Conservation (phyloP, 2,797 vertebrate genomes). For the Austrolebias charrua region DNA sequence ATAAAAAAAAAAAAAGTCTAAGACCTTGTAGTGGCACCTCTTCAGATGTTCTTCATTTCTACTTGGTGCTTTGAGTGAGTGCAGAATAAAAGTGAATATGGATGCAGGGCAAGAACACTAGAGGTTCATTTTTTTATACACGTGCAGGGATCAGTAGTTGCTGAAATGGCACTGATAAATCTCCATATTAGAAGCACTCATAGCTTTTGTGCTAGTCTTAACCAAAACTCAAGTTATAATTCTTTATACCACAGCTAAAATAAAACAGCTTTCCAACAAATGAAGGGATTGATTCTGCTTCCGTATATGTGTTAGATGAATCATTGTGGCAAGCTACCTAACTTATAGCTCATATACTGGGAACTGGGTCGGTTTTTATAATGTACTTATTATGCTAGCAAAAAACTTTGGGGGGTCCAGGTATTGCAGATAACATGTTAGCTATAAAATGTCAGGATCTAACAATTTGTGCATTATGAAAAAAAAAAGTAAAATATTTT, state of each 20-base stretch:
- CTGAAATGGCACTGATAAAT: constrained; percentile 10
- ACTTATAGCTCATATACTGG: too few species aligned
- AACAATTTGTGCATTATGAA: too few species aligned
- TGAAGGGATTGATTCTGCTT: not conserved
- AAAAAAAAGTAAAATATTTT: too few species aligned
- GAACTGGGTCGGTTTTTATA: too few species aligned
- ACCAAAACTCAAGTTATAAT: constrained; percentile 9
- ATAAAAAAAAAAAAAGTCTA: constrained; percentile 59
- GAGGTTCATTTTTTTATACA: constrained; percentile 17
- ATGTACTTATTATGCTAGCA: too few species aligned
- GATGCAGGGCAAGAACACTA: constrained; percentile 29
- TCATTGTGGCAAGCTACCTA: too few species aligned
- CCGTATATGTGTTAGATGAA: not conserved
- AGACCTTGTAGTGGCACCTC: constrained; percentile 46
- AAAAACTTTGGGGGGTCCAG: too few species aligned
- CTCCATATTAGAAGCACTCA: constrained; percentile 1
- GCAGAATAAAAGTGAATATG: constrained; percentile 34
- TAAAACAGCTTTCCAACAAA: too few species aligned
- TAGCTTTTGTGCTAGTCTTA: constrained; percentile 22
- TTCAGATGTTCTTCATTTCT: constrained; percentile 58
- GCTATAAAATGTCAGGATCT: too few species aligned
- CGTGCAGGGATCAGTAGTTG: constrained; percentile 14
- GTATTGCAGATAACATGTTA: too few species aligned
- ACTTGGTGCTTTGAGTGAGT: constrained; percentile 43
- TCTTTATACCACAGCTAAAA: not conserved